phyloP scores from a whole-genome alignment of 2,797 vertebrate species.

The Chelon labrosus region DNA sequence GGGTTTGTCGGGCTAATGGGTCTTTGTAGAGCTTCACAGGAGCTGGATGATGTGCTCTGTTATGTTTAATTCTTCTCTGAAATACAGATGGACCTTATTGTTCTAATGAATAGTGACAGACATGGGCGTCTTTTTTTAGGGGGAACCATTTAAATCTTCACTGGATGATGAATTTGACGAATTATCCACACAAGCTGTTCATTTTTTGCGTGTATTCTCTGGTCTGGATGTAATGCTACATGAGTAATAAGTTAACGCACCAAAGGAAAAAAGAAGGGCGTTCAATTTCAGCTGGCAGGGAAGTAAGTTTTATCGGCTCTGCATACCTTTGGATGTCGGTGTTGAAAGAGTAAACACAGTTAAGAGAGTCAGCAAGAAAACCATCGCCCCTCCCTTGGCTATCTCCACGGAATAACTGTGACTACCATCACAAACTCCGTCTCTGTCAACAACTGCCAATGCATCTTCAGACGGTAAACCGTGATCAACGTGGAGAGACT shows the following conservation, averaged over 20 bases:
- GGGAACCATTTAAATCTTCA: background rate
- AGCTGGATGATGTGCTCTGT: constrained; percentile 9
- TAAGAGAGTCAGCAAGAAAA: constrained; percentile 80
- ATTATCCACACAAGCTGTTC: background rate
- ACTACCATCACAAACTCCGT: constrained; percentile 79
- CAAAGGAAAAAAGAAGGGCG: constrained; percentile 10
- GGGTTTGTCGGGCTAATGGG: constrained; percentile 42
- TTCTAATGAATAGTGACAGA: constrained; percentile 27
- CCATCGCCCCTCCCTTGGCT: constrained; percentile 63
- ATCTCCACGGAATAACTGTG: constrained; percentile 76
- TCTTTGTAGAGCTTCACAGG: constrained; percentile 36
- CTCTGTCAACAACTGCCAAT: constrained; percentile 85
- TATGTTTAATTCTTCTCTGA: constrained; percentile 32
- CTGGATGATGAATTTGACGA: background rate
- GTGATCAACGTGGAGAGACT: constrained; percentile 74
- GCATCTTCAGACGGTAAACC: constrained; percentile 79
- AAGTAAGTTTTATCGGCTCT: constrained; percentile 65
- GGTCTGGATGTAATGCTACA: constrained; percentile 10
- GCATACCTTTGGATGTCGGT: constrained; percentile 67
- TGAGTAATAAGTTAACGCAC: constrained; percentile 13
- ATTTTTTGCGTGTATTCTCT: constrained; percentile 18
- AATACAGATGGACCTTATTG: constrained; percentile 35
- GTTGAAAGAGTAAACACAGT: constrained; percentile 82
- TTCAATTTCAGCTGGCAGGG: constrained; percentile 55
- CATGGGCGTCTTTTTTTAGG: constrained; percentile 7